Evolutionary conservation across 35 echinoderm and acorn worm species (phyloP).

Genomic region (Apostichopus japonicus): DNA sequence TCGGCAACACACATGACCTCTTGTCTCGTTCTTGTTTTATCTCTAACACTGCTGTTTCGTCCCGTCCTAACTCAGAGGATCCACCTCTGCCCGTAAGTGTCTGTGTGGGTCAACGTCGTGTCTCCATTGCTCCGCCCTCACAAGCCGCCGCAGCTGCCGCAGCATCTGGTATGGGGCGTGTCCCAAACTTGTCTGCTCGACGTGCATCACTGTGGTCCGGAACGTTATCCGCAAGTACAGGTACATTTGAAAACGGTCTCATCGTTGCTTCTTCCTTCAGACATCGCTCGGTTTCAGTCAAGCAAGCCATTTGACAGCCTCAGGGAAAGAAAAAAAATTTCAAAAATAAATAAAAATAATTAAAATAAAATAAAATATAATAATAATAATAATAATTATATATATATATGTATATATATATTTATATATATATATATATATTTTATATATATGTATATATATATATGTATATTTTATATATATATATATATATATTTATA

Average conservation of each 20-base stretch:
- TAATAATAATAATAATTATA: too few relatives aligned
- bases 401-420: too few relatives aligned
- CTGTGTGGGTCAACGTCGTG: conserved; percentile 87
- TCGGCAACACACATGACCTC: conserved; percentile 34
- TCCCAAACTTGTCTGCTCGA: conserved; percentile 93
- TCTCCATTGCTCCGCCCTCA: conserved; percentile 92
- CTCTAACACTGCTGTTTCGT: conserved; percentile 63
- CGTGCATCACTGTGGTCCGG: conserved; percentile 99
- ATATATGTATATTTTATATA: too few relatives aligned
- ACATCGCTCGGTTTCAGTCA: conserved; percentile 7
- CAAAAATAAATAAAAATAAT: too few relatives aligned
- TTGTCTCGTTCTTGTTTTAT: conserved; percentile 45
- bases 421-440: too few relatives aligned
- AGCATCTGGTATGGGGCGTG: conserved; percentile 78
- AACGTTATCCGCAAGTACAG: conserved; percentile 85
- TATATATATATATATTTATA: too few relatives aligned
- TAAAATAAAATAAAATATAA: too few relatives aligned
- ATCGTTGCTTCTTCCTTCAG: neutral
- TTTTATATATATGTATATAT: too few relatives aligned
- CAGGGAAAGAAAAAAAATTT: too few relatives aligned
- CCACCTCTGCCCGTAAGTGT: conserved; percentile 83
- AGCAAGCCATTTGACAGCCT: neutral
- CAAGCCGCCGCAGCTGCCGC: conserved; percentile 71
- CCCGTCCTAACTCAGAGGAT: conserved; percentile 75
- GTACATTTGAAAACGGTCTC: conserved; percentile 54